Evolutionary conservation across 2,888 invertebrate genomes (phyloP).

Genomic region (Ophioninae sp.): DNA sequence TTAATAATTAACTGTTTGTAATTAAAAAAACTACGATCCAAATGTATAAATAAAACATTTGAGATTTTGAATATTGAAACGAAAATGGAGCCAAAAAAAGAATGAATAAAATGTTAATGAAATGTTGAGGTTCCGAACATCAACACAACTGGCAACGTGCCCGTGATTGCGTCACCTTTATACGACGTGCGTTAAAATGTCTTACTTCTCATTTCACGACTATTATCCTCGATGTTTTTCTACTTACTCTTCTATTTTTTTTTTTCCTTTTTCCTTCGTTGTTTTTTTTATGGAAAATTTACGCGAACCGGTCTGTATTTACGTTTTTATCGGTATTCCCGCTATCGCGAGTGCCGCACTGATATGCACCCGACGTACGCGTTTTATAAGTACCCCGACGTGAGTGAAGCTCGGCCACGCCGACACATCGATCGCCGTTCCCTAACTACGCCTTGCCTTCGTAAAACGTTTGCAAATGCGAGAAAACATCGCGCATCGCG

Average conservation of each 20-base stretch:
- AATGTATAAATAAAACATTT: too few species aligned
- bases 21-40: too few species aligned
- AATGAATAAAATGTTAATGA: too few species aligned
- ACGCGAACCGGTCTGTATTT: slow-evolving; percentile 21
- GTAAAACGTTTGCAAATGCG: neutral
- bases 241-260: too few species aligned
- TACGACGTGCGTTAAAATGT: too few species aligned
- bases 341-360: slow-evolving; percentile 11
- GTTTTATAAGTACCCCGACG: slow-evolving; percentile 10
- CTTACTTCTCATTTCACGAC: neutral
- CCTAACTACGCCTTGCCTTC: neutral
- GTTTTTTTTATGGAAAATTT: slow-evolving; percentile 9
- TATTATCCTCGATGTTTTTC: neutral
- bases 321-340: slow-evolving; percentile 35
- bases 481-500: neutral
- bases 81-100: too few species aligned
- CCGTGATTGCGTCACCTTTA: neutral
- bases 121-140: too few species aligned
- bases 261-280: too few species aligned
- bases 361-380: neutral
- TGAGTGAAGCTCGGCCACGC: neutral
- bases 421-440: slow-evolving; percentile 4
- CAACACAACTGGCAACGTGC: too few species aligned
- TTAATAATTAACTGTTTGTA: too few species aligned
- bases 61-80: too few species aligned